Conservation (phyloP, 2,797 vertebrate species). For the Tadarida brasiliensis region DNA sequence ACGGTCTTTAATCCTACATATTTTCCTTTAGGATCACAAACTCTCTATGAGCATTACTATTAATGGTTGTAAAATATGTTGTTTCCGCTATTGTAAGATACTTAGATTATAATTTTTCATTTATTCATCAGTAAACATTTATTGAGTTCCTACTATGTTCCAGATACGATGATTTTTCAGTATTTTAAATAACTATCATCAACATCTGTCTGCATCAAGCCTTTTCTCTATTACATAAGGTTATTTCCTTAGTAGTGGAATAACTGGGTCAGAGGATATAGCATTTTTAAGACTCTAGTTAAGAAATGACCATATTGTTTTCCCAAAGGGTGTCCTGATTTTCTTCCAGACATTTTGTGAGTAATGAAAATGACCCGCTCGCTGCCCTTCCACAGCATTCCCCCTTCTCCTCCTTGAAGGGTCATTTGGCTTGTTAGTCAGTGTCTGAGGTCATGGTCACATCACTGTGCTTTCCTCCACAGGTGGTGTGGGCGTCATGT, state of each 20-base stretch:
- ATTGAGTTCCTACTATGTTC: background rate
- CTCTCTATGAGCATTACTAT: background rate
- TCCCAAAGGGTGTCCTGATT: background rate
- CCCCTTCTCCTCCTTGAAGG: background rate
- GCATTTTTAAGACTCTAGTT: conserved; percentile 1
- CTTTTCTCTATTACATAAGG: background rate
- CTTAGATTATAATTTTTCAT: conserved; percentile 49
- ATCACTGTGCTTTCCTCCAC: conserved; percentile 59
- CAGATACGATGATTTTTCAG: background rate
- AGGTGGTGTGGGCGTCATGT: conserved; percentile 96
- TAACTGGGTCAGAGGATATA: conserved; percentile 6
- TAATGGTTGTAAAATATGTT: conserved; percentile 21
- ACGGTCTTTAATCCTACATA: background rate
- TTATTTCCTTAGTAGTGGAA: background rate
- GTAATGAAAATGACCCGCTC: background rate
- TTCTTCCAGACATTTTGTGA: background rate
- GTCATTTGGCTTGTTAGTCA: background rate
- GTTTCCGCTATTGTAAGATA: background rate
- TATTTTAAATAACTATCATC: conserved; percentile 21
- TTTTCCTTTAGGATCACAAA: conserved; percentile 8
- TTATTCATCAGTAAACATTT: background rate
- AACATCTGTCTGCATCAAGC: background rate
- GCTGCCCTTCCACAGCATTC: fast-evolving
- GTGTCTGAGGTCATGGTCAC: background rate
- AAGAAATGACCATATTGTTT: background rate